Percentiles rank a stretch among this genome's conserved stretches.
phyloP scores from a whole-genome alignment of 2,113 vertebrate genomes.

The Pluvianellus socialis region DNA sequence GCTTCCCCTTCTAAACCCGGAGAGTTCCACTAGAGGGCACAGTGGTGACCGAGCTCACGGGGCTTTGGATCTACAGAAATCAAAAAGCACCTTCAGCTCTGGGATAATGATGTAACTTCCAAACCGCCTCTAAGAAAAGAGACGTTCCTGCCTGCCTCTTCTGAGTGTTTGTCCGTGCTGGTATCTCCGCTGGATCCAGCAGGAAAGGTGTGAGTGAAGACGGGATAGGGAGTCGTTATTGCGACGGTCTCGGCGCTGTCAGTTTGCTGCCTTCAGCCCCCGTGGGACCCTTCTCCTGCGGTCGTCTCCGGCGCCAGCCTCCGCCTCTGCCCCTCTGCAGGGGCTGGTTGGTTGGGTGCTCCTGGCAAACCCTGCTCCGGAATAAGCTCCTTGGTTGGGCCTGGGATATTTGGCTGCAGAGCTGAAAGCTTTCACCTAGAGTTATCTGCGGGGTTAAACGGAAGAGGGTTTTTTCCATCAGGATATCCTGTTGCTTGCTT shows the following conservation, averaged over 20 bases:
- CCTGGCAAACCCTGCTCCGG: not conserved
- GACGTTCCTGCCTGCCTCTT: not conserved
- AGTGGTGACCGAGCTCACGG: rapidly evolving
- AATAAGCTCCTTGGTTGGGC: not conserved
- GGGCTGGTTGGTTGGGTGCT: not conserved
- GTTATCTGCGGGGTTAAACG: not conserved
- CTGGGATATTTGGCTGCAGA: not conserved
- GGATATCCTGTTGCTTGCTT: not conserved
- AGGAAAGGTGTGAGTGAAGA: not conserved
- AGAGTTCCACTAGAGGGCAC: not conserved
- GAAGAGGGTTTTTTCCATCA: not conserved
- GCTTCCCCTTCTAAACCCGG: not conserved
- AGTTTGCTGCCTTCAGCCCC: not conserved
- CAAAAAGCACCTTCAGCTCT: not conserved
- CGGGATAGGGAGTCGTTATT: not conserved
- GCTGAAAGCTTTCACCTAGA: not conserved
- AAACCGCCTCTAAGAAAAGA: not conserved
- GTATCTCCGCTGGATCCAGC: not conserved
- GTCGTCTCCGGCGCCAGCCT: not conserved
- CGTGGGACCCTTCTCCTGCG: rapidly evolving
- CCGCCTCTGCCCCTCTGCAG: not conserved
- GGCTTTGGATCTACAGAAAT: not conserved
- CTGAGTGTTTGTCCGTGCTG: not conserved
- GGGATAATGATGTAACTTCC: not conserved
- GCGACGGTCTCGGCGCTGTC: not conserved